Conservation (phyloP, 2,888 invertebrate species). For the Andrena flavipes region DNA sequence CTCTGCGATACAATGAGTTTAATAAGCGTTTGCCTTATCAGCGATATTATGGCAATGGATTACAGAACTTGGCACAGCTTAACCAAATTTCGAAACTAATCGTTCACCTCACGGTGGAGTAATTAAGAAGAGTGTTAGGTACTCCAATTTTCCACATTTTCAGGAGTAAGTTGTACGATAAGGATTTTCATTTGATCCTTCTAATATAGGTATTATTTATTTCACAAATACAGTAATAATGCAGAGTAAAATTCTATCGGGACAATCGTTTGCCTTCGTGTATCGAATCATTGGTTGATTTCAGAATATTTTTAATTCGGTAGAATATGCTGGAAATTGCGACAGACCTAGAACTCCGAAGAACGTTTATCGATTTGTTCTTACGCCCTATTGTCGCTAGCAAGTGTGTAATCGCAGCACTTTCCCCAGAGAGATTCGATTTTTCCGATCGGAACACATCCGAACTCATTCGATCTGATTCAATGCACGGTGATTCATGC, state of each 20-base stretch:
- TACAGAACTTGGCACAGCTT: background rate
- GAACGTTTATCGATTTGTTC: slow-evolving; percentile 55
- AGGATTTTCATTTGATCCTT: no score
- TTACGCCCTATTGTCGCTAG: slow-evolving; percentile 52
- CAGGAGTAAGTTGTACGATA: background rate
- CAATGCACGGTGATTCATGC: slow-evolving; percentile 61
- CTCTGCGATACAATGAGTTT: background rate
- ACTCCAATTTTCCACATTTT: background rate
- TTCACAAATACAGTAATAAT: no score
- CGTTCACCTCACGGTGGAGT: background rate
- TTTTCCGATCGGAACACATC: slow-evolving; percentile 61
- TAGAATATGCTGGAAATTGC: slow-evolving; percentile 2
- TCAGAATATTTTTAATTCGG: slow-evolving; percentile 27
- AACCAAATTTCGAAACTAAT: background rate
- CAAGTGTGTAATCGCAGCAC: slow-evolving; percentile 60
- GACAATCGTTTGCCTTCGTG: background rate
- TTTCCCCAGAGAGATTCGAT: slow-evolving; percentile 55
- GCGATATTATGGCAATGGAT: background rate
- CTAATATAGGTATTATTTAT: no score
- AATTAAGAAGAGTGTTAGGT: no score
- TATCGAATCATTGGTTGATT: background rate
- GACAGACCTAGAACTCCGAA: background rate
- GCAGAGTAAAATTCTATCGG: no score
- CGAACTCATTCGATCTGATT: slow-evolving; percentile 60
- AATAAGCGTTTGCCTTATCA: slow-evolving; percentile 15